Percentiles rank a stretch among this genome's conserved stretches.
These are phyloP conservation scores for Bombus huntii DNA, from an alignment of 1,140 invertebrate genomes.

Conservation along the genomic window DNA sequence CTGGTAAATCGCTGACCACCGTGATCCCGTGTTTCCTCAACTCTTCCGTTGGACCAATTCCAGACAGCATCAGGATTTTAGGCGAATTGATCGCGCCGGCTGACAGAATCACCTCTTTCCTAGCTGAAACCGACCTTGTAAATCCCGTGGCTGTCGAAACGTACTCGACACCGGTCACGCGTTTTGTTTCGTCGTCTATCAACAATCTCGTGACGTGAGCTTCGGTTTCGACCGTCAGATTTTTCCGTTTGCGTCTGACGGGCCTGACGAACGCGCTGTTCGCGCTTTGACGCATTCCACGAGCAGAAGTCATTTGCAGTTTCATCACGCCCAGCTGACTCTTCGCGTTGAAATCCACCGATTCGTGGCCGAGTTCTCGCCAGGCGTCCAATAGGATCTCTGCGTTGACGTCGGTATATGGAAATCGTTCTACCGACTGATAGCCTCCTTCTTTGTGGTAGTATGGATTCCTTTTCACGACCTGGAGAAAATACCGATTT, in stretches of 20 bases:
- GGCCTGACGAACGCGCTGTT: conserved; percentile 89
- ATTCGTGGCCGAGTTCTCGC: conserved; percentile 83
- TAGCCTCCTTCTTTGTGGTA: conserved; percentile 85
- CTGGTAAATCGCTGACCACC: conserved; percentile 84
- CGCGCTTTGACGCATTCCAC: conserved; percentile 87
- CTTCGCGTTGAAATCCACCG: conserved; percentile 84
- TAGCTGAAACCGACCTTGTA: conserved; percentile 81
- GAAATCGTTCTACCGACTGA: conserved; percentile 85
- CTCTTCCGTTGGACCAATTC: conserved; percentile 84
- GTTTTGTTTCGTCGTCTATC: conserved; percentile 87
- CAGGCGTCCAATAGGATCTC: conserved; percentile 84
- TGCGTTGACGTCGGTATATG: conserved; percentile 84
- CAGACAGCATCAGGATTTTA: conserved; percentile 84
- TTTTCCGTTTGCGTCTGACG: conserved; percentile 86
- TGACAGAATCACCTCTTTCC: conserved; percentile 87
- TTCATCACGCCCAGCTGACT: conserved; percentile 84
- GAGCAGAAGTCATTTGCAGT: conserved; percentile 83
- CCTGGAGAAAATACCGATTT: conserved; percentile 46
- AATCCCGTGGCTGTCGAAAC: conserved; percentile 77
- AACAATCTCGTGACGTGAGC: conserved; percentile 88
- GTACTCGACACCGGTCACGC: conserved; percentile 88
- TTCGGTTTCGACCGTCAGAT: conserved; percentile 88
- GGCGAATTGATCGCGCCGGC: conserved; percentile 85
- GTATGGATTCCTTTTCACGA: conserved; percentile 76
- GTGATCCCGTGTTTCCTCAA: conserved; percentile 81